These are phyloP conservation scores for Drosophila formosana DNA, from an alignment of 2,888 invertebrate species.

Conservation along the genomic window DNA sequence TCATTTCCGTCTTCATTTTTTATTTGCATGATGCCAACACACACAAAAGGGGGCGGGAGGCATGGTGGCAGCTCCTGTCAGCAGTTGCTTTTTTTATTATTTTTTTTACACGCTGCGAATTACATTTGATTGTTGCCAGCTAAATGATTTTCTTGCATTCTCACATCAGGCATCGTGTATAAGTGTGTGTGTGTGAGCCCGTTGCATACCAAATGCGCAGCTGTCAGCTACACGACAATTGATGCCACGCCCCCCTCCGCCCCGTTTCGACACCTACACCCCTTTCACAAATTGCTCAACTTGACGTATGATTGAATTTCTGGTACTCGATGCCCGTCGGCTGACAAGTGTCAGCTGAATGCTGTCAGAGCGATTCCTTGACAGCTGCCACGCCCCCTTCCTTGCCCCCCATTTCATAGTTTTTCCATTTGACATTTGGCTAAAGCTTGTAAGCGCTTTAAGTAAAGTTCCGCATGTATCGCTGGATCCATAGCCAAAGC, in stretches of 20 bases:
- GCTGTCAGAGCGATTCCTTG: neutral
- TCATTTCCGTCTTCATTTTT: conserved; percentile 50
- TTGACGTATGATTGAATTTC: conserved; percentile 78
- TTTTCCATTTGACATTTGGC: conserved; percentile 21
- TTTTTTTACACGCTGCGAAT: conserved; percentile 49
- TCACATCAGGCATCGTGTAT: neutral
- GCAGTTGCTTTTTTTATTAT: conserved; percentile 50
- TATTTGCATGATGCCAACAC: conserved; percentile 44
- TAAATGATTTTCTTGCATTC: conserved; percentile 59
- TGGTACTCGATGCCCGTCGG: conserved; percentile 51
- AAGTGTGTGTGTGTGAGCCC: neutral
- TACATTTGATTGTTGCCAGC: conserved; percentile 71
- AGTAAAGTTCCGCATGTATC: conserved; percentile 7
- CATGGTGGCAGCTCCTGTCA: conserved; percentile 31
- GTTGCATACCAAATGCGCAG: conserved; percentile 52
- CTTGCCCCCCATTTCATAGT: conserved; percentile 16
- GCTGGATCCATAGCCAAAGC: conserved; percentile 11
- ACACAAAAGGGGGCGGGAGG: neutral
- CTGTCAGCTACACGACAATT: conserved; percentile 59
- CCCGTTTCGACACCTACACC: conserved; percentile 5
- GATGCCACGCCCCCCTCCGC: neutral
- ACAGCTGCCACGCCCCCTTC: conserved; percentile 11
- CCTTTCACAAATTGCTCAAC: conserved; percentile 51
- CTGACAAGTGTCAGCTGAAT: conserved; percentile 27
- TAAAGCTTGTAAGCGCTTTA: conserved; percentile 14